phyloP scores from a whole-genome alignment of 2,888 invertebrate species.

The Euzetes globulus region DNA sequence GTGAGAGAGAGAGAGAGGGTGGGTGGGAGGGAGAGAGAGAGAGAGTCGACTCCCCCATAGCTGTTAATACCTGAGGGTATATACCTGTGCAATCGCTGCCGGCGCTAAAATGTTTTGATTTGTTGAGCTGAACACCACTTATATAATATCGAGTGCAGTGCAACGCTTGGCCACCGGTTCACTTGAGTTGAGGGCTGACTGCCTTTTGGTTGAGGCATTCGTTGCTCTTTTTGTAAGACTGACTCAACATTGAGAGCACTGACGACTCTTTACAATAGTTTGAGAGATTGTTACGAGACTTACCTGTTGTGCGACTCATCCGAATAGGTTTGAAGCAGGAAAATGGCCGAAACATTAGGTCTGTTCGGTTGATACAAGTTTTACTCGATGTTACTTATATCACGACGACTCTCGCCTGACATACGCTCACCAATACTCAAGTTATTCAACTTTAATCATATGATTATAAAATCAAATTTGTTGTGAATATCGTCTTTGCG shows the following conservation, averaged over 20 bases:
- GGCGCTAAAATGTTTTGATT: slow-evolving; percentile 12
- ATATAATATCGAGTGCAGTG: not conserved
- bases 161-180: slow-evolving; percentile 28
- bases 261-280: slow-evolving; percentile 10
- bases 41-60: slow-evolving; percentile 4
- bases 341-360: slow-evolving; percentile 27
- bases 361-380: not conserved
- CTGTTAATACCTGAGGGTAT: not conserved
- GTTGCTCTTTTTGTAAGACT: not conserved
- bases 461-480: not conserved
- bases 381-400: slow-evolving; percentile 17
- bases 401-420: slow-evolving; percentile 15
- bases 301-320: slow-evolving; percentile 27
- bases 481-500: not conserved
- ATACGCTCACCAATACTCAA: not conserved
- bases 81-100: slow-evolving; percentile 17
- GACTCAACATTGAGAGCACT: slow-evolving; percentile 9
- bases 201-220: not conserved
- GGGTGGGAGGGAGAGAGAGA: not conserved
- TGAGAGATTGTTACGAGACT: slow-evolving; percentile 2
- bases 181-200: slow-evolving; percentile 19
- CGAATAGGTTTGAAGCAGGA: slow-evolving; percentile 7
- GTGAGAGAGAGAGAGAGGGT: no score
- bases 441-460: slow-evolving; percentile 24
- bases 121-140: slow-evolving; percentile 19